These are phyloP conservation scores for Equus quagga DNA, from an alignment of 2,113 vertebrate species.

Conservation along the genomic window DNA sequence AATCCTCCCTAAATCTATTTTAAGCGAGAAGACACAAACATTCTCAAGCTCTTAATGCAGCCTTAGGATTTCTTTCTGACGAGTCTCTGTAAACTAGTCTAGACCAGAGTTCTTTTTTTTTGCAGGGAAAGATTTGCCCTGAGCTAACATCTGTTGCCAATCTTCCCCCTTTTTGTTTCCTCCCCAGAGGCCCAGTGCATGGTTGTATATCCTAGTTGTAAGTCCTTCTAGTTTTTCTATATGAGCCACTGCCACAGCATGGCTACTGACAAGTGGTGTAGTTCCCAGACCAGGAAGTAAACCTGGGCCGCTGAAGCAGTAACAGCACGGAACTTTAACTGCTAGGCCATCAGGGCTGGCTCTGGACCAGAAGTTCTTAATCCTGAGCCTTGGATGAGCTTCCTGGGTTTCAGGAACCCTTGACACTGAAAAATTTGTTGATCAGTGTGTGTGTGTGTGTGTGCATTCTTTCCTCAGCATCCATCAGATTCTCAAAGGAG, in stretches of 20 bases:
- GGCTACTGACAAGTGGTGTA: no score
- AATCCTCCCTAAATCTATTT: not conserved
- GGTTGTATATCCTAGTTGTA: no score
- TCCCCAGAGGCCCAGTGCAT: no score
- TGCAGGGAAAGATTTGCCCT: no score
- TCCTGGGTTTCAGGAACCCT: not conserved
- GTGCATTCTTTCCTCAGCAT: not conserved
- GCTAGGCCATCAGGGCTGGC: no score
- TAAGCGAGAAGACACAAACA: not conserved
- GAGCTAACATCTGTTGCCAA: no score
- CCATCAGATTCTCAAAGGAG: constrained; percentile 38
- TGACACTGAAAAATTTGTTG: not conserved
- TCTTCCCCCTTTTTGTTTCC: no score
- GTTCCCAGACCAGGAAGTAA: no score
- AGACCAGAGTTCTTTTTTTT: not conserved
- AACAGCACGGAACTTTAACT: no score
- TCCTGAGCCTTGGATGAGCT: not conserved
- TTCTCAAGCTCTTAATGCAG: not conserved
- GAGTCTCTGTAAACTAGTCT: not conserved
- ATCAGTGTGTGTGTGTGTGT: not conserved
- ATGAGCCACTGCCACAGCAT: no score
- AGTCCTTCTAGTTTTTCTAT: no score
- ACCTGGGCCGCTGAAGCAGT: no score
- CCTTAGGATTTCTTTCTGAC: not conserved
- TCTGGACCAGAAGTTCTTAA: constrained; percentile 1